Percentiles rank a stretch among this genome's conserved stretches.
Conservation (phyloP, 2,888 invertebrate species). For the Pegoplata infirma region DNA sequence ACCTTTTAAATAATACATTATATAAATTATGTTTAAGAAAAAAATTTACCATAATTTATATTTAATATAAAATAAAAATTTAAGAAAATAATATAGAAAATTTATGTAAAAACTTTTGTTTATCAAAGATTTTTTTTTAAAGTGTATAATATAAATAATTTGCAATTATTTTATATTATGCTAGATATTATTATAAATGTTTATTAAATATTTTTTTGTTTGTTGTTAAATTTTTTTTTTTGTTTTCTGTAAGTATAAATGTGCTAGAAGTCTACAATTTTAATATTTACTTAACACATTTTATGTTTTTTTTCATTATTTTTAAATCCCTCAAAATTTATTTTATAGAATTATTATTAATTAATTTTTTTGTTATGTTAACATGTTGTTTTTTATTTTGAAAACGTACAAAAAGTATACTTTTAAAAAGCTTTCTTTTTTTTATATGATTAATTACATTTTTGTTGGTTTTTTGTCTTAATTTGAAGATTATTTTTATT, state of each 20-base stretch:
- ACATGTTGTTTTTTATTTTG: conserved; percentile 56
- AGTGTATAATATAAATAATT: conserved; percentile 60
- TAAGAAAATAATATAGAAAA: background rate
- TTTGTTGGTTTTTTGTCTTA: conserved; percentile 36
- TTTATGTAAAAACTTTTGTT: background rate
- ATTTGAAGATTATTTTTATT: conserved; percentile 46
- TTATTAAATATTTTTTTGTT: conserved; percentile 58
- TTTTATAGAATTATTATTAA: conserved; percentile 30
- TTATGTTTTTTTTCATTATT: conserved; percentile 37
- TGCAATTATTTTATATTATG: conserved; percentile 60
- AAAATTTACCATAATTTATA: background rate
- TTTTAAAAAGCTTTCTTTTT: conserved; percentile 61
- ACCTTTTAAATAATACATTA: background rate
- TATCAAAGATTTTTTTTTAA: conserved; percentile 53
- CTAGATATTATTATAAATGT: conserved; percentile 65
- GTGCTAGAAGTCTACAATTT: conserved; percentile 61
- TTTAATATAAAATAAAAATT: no score
- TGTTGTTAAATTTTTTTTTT: conserved; percentile 61
- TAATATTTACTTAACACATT: conserved; percentile 60
- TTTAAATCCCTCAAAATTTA: conserved; percentile 42
- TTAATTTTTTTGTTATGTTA: conserved; percentile 57
- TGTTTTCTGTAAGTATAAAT: conserved; percentile 62
- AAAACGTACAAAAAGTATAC: conserved; percentile 63
- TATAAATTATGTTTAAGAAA: background rate
- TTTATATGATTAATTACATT: conserved; percentile 34